Evolutionary conservation across 2,113 vertebrate genomes (phyloP).

Genomic region (Andinoacara biseriatus): DNA sequence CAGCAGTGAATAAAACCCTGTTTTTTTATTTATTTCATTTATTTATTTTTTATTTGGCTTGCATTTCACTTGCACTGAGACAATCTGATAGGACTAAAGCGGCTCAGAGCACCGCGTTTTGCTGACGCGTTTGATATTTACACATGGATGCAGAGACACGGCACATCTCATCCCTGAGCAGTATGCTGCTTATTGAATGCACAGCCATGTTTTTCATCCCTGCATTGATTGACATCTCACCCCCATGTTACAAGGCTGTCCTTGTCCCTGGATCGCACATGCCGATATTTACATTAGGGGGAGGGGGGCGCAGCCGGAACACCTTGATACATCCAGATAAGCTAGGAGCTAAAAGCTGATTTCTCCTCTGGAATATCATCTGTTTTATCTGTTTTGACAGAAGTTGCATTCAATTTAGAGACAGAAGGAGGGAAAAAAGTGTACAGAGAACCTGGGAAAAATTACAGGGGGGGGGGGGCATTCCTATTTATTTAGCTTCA

Average conservation of each 20-base stretch:
- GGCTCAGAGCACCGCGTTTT: not conserved
- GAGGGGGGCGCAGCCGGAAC: not conserved
- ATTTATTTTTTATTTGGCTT: not conserved
- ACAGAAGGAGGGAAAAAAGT: too few species aligned
- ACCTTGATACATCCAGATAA: not conserved
- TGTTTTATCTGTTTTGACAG: not conserved
- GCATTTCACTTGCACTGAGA: not conserved
- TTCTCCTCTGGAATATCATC: not conserved
- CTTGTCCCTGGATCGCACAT: conserved; percentile 5
- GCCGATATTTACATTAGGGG: conserved; percentile 5
- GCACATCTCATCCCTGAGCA: not conserved
- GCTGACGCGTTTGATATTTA: conserved; percentile 13
- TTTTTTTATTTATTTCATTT: too few species aligned
- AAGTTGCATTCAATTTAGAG: not conserved
- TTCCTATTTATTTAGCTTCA: not conserved
- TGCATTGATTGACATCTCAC: conserved; percentile 9
- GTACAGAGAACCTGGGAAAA: not conserved
- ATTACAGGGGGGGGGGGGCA: too few species aligned
- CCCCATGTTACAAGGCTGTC: conserved; percentile 2
- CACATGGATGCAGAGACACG: not conserved
- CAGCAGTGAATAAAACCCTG: not conserved
- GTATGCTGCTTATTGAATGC: conserved; percentile 9
- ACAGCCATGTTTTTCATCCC: conserved; percentile 8
- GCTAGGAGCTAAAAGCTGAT: not conserved
- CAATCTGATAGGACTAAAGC: not conserved